phyloP scores from a whole-genome alignment of 2,888 invertebrate species.

The Amiota minor region DNA sequence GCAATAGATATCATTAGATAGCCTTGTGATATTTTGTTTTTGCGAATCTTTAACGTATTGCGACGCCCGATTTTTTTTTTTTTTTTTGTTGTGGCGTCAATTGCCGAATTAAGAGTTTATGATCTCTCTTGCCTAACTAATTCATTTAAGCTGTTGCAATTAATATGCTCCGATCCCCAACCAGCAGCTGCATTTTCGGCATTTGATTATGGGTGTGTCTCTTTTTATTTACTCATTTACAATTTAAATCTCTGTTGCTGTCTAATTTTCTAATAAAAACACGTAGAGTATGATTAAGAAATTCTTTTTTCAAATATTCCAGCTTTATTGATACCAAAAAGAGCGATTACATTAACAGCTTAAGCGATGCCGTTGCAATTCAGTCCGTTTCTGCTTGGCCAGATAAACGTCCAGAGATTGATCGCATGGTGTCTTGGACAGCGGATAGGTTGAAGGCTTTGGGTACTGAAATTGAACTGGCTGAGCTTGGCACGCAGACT shows the following conservation, averaged over 20 bases:
- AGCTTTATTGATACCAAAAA: slow-evolving; percentile 83
- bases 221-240: background rate
- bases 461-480: slow-evolving; percentile 82
- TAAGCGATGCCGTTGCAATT: slow-evolving; percentile 92
- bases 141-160: no score
- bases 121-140: no score
- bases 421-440: slow-evolving; percentile 89
- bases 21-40: no score
- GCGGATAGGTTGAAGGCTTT: slow-evolving; percentile 80
- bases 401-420: slow-evolving; percentile 84
- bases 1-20: no score
- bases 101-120: no score
- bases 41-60: no score
- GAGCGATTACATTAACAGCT: slow-evolving; percentile 82
- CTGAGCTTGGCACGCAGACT: slow-evolving; percentile 84
- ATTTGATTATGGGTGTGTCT: no score
- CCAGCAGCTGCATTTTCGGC: no score
- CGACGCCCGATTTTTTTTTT: no score
- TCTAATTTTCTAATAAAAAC: background rate
- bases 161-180: no score
- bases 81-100: no score
- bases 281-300: background rate
- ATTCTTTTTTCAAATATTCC: slow-evolving; percentile 31
- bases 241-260: background rate
- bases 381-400: slow-evolving; percentile 96